Base-by-base conservation (phyloP, 2,797 vertebrate genomes). In the Channallabes apus region DNA sequence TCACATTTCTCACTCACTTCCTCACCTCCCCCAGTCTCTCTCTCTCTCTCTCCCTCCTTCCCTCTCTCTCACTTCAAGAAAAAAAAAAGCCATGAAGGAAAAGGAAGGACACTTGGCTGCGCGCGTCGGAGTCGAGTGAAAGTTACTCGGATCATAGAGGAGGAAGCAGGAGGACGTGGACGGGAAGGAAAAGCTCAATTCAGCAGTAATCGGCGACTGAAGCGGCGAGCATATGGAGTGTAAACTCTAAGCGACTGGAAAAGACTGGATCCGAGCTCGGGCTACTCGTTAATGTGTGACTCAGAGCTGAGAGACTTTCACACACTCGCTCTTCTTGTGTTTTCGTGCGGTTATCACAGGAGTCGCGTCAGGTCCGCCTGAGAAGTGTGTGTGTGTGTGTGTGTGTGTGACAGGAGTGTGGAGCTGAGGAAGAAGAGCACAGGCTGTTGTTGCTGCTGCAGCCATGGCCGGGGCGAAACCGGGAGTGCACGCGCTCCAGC, bases 381-480 rank as follows among this genome's bases (percentile, higher is more conserved):
- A 68, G 80, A n/a, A 69, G 27, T 15, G 27, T 32, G 62, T 29
- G 7, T 6, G 79, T 29, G 62, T 20, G 59, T 64, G 29, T n/a
- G 35, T 5, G 32, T 58, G 46, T 54, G 62, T 32, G 32, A 22
- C 80, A 51, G 46, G 7, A 51, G n/a, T 68, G 80, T 72, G 81
- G 54, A 59, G 15, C 80, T 35, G 80, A 67, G 41, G 3, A 29
- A 38, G 67, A 32, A 5, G 20, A 68, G 64, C 64, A 56, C 93
- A 91, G 90, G 90, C 91, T 91, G 91, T 92, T 91, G 88, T 73
- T 80, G 72, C 38, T 80, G 72, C 38, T 46, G 61, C 76, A 91
- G 93, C 91, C 92, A 98, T 98, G 97, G 97, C 97, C 89, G 96
- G 97, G 92, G 97, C 96, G 89, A 96, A 96, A 92, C 96, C 97